A percentile compares a stretch with the other conserved stretches of the same genome.
phyloP scores from a whole-genome alignment of 2,888 invertebrate genomes.

The Drosophila meridionalis region DNA sequence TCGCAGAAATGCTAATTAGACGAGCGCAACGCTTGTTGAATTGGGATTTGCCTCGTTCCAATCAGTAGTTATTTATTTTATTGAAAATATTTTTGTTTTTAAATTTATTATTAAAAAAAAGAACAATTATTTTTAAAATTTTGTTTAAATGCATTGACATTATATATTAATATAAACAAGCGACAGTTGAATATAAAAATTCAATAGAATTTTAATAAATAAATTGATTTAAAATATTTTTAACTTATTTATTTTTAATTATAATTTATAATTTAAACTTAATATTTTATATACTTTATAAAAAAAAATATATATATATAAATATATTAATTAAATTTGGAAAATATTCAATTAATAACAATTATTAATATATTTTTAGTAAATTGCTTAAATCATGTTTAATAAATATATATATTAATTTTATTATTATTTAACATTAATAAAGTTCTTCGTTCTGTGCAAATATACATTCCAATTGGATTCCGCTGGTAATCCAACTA shows the following conservation, averaged over 20 bases:
- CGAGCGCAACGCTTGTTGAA: neutral
- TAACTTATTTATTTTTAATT: neutral
- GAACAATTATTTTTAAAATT: neutral
- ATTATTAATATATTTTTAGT: too few species aligned
- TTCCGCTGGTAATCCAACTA: neutral
- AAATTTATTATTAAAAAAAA: neutral
- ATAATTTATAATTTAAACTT: neutral
- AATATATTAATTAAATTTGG: too few species aligned
- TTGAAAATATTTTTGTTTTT: neutral
- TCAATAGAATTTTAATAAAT: neutral
- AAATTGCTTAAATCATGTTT: too few species aligned
- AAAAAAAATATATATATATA: too few species aligned
- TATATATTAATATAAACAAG: neutral
- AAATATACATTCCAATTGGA: neutral
- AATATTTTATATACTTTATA: too few species aligned
- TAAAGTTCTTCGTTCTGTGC: too few species aligned
- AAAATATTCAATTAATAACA: too few species aligned
- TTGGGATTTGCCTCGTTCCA: slow-evolving; percentile 3
- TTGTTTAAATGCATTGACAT: neutral
- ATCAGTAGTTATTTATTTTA: slow-evolving; percentile 7
- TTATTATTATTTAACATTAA: too few species aligned
- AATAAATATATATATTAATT: too few species aligned
- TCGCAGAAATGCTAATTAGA: slow-evolving; percentile 36
- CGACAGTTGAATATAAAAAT: neutral
- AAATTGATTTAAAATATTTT: neutral